Evolutionary conservation across 1,140 invertebrate genomes (phyloP), one percentile per base, ranked within the genome.

Genomic region (Bombus confusus): DNA sequence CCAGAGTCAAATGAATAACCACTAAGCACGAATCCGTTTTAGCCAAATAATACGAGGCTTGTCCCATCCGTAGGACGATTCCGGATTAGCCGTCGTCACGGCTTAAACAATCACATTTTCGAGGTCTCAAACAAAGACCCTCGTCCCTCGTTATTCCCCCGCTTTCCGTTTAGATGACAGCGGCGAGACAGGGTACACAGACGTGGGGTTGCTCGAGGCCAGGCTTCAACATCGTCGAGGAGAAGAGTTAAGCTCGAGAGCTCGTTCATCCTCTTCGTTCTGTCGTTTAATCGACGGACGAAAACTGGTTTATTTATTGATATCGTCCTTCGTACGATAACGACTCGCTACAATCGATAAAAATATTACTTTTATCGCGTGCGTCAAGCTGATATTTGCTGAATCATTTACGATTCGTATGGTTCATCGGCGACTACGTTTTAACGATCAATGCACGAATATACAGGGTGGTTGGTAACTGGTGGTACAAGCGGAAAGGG

Each of bases 61-160:
- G 59, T 59, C 31, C 77, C 10, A 28, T 72, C 47, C 34, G 39
- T 15, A 72, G n/a, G 34, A 68, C 41, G 39, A 43, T 72, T 62
- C 66, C 66, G 80, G 85, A 87, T 87, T 87, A 84, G 86, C 74
- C 72, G 52, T 31, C 68, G 82, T 2, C 78, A 22, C 69, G 71
- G 66, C 75, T 68, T 79, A 84, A 85, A 85, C 75, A 87, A 87
- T 87, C 82, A 72, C 86, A 87, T 87, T 87, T 87, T 87, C 69
- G 76, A 85, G 76, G 76, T 43, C 86, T 85, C 82, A 37, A 87
- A 79, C 84, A 85, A 85, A 83, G 81, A 12, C 66, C 72, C 59
- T 34, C 57, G 41, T 86, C 73, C 73, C 73, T 83, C 66, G 72
- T 83, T 86, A 82, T 83, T 37, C 47, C 47, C 47, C 39, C 39